Evolutionary conservation across 2,113 vertebrate species (phyloP).

Genomic region (Halichoerus grypus): DNA sequence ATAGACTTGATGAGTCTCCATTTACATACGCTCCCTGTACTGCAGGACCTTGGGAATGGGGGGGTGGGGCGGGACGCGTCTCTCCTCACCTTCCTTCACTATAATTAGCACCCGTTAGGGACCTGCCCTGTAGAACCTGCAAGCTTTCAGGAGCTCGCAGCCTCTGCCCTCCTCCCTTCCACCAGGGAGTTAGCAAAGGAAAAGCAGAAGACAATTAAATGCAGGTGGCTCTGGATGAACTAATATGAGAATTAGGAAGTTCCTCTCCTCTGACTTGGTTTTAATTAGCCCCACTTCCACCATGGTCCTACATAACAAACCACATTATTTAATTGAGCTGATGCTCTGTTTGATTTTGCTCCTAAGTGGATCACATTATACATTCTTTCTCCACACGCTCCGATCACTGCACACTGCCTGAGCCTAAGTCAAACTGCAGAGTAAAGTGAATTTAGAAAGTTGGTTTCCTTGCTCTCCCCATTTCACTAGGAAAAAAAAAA

Average conservation of each 20-base stretch:
- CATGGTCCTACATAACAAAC: conserved; percentile 58
- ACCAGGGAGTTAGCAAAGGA: not conserved
- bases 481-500: not conserved
- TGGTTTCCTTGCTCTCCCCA: not conserved
- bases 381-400: not conserved
- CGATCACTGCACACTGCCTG: not conserved
- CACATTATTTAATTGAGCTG: conserved; percentile 66
- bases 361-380: conserved; percentile 45
- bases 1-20: not conserved
- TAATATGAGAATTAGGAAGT: conserved; percentile 71
- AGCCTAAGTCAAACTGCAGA: conserved; percentile 35
- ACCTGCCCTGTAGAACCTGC: conserved; percentile 1
- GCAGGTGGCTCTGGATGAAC: conserved; percentile 58
- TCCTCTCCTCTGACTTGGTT: conserved; percentile 67
- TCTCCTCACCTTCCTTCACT: conserved; percentile 48
- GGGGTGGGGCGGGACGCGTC: not conserved
- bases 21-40: conserved; percentile 13
- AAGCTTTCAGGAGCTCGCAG: conserved; percentile 41
- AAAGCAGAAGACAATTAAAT: conserved; percentile 68
- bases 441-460: not conserved
- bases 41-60: not conserved
- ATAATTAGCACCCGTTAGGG: conserved; percentile 25
- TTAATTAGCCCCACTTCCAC: conserved; percentile 65
- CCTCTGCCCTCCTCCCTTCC: not conserved
- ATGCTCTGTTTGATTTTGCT: conserved; percentile 64